Conservation (phyloP, 2,888 invertebrate genomes). For the Dinocampus coccinellae region DNA sequence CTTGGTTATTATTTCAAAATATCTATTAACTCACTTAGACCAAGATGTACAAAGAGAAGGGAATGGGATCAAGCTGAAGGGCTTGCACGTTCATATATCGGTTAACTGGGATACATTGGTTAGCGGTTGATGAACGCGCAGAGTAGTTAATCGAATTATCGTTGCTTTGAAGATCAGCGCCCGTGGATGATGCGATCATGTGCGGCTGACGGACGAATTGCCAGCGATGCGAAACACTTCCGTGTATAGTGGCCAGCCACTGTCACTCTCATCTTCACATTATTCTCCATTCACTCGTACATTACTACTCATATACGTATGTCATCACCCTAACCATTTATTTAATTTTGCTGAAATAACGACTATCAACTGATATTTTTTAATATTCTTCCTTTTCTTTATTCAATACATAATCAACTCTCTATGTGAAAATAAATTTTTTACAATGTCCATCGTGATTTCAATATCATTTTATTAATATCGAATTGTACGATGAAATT, state of each 20-base stretch:
- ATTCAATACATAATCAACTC: neutral
- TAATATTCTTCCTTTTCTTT: neutral
- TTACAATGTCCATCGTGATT: too few relatives aligned
- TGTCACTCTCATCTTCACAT: conserved; percentile 27
- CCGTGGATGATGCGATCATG: conserved; percentile 68
- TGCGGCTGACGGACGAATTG: conserved; percentile 64
- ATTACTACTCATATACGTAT: neutral
- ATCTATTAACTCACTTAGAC: neutral
- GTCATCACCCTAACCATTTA: neutral
- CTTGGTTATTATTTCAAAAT: neutral
- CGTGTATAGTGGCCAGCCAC: conserved; percentile 47
- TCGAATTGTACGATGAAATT: neutral
- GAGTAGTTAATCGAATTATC: conserved; percentile 67
- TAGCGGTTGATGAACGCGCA: conserved; percentile 66
- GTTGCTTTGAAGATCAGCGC: conserved; percentile 68
- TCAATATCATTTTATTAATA: neutral
- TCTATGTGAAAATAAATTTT: too few relatives aligned
- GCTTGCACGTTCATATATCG: conserved; percentile 47
- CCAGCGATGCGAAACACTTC: conserved; percentile 66
- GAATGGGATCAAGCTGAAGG: conserved; percentile 41
- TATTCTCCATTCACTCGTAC: neutral
- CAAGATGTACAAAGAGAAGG: neutral
- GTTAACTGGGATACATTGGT: conserved; percentile 54
- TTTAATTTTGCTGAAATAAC: neutral
- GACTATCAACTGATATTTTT: neutral